Evolutionary conservation across 2,113 vertebrate genomes (phyloP).

Genomic region (Oryzias melastigma): DNA sequence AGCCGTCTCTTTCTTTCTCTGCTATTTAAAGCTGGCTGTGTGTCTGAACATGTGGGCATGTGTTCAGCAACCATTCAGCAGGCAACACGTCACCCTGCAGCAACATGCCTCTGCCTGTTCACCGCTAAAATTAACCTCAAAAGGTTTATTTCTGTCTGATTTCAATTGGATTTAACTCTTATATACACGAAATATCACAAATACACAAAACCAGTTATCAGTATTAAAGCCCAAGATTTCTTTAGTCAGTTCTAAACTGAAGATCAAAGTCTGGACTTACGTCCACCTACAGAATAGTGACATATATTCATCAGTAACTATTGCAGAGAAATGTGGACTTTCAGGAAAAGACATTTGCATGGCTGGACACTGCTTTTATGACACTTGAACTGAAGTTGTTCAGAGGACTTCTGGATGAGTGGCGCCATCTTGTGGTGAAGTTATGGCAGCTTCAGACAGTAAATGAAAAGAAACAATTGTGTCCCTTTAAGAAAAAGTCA

Average conservation of each 20-base stretch:
- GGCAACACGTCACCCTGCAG: constrained; percentile 4
- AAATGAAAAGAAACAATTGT: background rate
- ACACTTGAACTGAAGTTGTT: background rate
- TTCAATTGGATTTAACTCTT: too few species aligned
- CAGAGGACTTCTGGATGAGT: constrained; percentile 1
- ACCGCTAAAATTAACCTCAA: too few species aligned
- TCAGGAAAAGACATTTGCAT: background rate
- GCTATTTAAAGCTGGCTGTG: constrained; percentile 53
- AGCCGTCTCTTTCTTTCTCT: constrained; percentile 16
- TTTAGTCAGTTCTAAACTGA: too few species aligned
- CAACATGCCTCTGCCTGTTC: background rate
- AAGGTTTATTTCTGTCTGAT: too few species aligned
- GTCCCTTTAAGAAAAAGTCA: background rate
- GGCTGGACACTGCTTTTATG: background rate
- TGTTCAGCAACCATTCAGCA: constrained; percentile 27
- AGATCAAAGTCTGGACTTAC: too few species aligned
- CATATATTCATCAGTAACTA: background rate
- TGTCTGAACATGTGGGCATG: constrained; percentile 32
- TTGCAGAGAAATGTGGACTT: background rate
- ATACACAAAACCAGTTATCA: too few species aligned
- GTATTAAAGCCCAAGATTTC: too few species aligned
- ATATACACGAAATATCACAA: too few species aligned
- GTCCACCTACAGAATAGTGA: background rate
- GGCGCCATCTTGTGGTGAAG: constrained; percentile 49
- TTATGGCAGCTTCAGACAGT: background rate